Evolutionary conservation across 2,797 vertebrate species (phyloP), one percentile per base, ranked within the genome.

Genomic region (Sebastes hubbsi): DNA sequence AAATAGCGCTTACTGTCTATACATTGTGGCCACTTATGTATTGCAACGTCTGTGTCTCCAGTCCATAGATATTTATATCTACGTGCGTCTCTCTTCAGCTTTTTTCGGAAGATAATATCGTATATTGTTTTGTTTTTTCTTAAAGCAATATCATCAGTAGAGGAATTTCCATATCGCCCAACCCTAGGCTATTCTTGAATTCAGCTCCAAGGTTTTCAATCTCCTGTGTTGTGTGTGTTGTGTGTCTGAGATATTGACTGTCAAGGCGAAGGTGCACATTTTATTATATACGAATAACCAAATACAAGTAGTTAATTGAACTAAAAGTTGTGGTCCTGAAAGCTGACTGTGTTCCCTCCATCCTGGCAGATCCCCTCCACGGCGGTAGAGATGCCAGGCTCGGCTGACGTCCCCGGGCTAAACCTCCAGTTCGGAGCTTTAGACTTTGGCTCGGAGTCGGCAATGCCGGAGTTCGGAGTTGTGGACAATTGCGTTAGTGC

Each of bases 391-490:
- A 99, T 99, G 98, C 98, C 98, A 10, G 98, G 97, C 75, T 97
- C 97, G 11, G 93, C 97, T 13, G 98, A 99, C 9, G 79, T 99
- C 69, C 96, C 97, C 0, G 97, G 97, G 34, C 95, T 99, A 75
- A 98, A 99, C 88, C 97, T 99, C 87, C 98, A 99, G 89, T 99
- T 99, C 87, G 98, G 98, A 58, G 98, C 98, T 27, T 90, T 99
- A 68, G 98, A 99, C 91, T 99, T 99, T 88, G 98, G 98, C 86
- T 97, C 97, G 4, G 98, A 99, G 92, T 95, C 97, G 1, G 93
- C 96, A 0, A 86, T 99, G 64, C 94, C 96, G 2, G 97, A 98
- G 68, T 98, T 98, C 82, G 96, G 96, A 90, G 94, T 95, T 60
- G 65, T 96, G 77, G 93, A 97, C 89, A 96, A 91, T 85, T 97